Conservation (phyloP, 2,888 invertebrate species). For the Athalia circularis region DNA sequence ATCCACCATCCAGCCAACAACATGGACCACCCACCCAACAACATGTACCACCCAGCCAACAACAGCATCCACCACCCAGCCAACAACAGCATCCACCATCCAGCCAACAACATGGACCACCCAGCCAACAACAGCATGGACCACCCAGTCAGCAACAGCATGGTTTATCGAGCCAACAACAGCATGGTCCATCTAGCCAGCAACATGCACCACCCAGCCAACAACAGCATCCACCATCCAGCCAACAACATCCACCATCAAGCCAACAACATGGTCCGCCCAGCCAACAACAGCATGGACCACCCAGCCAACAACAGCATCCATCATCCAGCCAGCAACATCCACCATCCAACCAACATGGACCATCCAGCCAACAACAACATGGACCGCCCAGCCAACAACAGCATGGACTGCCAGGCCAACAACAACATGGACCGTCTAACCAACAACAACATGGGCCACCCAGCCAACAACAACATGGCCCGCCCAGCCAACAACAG, state of each 20-base stretch:
- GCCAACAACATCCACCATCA: constrained; percentile 26
- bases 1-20: constrained; percentile 55
- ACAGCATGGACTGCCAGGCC: constrained; percentile 59
- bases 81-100: constrained; percentile 41
- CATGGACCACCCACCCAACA: constrained; percentile 56
- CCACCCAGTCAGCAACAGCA: no score
- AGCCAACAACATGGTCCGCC: constrained; percentile 42
- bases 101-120: no score
- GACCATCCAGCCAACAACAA: no score
- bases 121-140: constrained; percentile 1
- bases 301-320: constrained; percentile 58
- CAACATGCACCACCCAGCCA: constrained; percentile 51
- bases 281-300: constrained; percentile 48
- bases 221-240: constrained; percentile 17
- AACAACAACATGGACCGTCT: no score
- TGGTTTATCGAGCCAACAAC: no score
- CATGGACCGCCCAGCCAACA: constrained; percentile 66
- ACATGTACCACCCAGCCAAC: constrained; percentile 50
- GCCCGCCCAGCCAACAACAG: constrained; percentile 6
- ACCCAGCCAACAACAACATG: no score
- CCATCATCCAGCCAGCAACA: constrained; percentile 73
- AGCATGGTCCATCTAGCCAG: no score
- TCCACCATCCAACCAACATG: constrained; percentile 70
- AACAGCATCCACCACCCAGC: constrained; percentile 53
- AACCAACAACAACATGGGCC: no score